A percentile compares a stretch with the other conserved stretches of the same genome.
phyloP scores from a whole-genome alignment of 1,140 invertebrate species.

The Pseudomyrmex flavicornis region DNA sequence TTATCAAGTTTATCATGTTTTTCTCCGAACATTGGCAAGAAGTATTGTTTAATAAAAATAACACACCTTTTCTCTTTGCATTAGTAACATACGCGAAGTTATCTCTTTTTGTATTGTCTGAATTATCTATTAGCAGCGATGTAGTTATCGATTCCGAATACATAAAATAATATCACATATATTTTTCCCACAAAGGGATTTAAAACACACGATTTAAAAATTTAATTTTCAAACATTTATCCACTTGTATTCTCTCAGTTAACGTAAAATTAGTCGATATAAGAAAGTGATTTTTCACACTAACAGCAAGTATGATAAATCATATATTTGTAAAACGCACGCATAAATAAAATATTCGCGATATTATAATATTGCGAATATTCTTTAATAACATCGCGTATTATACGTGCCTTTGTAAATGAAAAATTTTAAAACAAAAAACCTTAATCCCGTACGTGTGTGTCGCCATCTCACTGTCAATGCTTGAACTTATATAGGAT shows the following conservation, averaged over 20 bases:
- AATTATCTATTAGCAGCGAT: no score
- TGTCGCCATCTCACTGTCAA: conserved; percentile 47
- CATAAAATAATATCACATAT: no score
- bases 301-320: not conserved
- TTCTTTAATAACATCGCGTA: conserved; percentile 1
- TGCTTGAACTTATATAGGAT: conserved; percentile 47
- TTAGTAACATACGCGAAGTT: not conserved
- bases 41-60: not conserved
- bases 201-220: no score
- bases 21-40: not conserved
- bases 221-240: no score
- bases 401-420: not conserved
- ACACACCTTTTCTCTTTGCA: not conserved
- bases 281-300: no score
- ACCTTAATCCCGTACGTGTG: conserved; percentile 41
- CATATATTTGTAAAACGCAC: not conserved
- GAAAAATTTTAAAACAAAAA: not conserved
- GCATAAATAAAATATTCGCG: conserved; percentile 10
- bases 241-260: no score
- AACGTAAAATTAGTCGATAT: no score
- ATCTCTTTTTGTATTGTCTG: no score
- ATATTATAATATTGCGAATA: conserved; percentile 14
- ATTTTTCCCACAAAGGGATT: no score
- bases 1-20: not conserved
- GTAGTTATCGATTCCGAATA: no score